Percentiles rank a stretch among this genome's conserved stretches.
Evolutionary conservation across 2,113 vertebrate genomes (phyloP).

Genomic region (Microcebus lehilahytsara): DNA sequence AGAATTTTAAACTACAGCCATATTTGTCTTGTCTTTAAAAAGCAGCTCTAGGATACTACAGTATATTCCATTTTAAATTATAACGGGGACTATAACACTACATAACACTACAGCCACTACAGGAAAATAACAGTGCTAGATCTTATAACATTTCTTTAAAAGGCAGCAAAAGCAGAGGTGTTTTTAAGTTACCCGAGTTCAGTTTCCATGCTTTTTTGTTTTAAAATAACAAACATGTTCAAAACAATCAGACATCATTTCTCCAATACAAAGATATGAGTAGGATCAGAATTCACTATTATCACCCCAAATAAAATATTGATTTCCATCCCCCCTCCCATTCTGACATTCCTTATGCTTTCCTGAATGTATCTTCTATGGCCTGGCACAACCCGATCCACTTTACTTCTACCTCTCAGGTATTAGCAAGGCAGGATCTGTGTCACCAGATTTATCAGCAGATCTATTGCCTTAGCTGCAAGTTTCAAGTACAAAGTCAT

Average conservation of each 20-base stretch:
- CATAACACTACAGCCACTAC: constrained; percentile 59
- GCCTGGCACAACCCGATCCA: neutral
- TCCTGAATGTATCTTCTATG: neutral
- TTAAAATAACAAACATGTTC: constrained; percentile 47
- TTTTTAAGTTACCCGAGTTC: constrained; percentile 44
- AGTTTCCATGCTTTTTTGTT: constrained; percentile 52
- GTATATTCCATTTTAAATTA: constrained; percentile 53
- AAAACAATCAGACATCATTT: constrained; percentile 9
- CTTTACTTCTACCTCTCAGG: neutral
- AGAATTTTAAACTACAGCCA: constrained; percentile 55
- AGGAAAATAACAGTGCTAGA: constrained; percentile 45
- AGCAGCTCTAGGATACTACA: constrained; percentile 4
- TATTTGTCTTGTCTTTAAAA: constrained; percentile 54
- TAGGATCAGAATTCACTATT: neutral
- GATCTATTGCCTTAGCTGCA: neutral
- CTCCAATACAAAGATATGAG: constrained; percentile 2
- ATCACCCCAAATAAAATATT: neutral
- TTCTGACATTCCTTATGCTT: neutral
- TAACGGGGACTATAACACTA: neutral
- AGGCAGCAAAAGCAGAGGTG: constrained; percentile 62
- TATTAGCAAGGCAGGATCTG: neutral
- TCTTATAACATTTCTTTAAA: constrained; percentile 64
- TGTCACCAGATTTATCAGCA: neutral
- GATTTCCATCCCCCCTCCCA: neutral
- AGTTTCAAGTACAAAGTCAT: constrained; percentile 7